Conservation (phyloP, 2,888 invertebrate genomes). For the Aporophyla lueneburgensis region DNA sequence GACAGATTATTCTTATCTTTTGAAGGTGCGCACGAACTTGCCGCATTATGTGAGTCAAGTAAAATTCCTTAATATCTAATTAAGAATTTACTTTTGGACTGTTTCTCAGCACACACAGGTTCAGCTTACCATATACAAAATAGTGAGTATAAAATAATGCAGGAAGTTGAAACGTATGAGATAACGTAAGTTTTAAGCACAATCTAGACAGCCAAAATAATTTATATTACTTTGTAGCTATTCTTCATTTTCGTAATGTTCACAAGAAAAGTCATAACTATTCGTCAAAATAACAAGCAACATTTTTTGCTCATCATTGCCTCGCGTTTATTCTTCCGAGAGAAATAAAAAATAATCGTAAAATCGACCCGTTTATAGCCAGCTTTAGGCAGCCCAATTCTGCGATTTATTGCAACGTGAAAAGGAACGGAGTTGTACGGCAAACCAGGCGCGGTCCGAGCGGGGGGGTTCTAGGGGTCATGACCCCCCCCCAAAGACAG, state of each 20-base stretch:
- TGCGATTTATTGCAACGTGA: constrained; percentile 54
- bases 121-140: not conserved
- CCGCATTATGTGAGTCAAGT: constrained; percentile 53
- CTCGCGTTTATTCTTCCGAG: constrained; percentile 53
- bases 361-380: constrained; percentile 59
- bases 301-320: constrained; percentile 43
- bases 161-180: not conserved
- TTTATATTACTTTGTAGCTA: constrained; percentile 9
- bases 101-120: not conserved
- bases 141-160: not conserved
- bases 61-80: constrained; percentile 31
- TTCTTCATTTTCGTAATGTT: constrained; percentile 1
- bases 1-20: constrained; percentile 61
- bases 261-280: constrained; percentile 43
- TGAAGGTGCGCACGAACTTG: constrained; percentile 47
- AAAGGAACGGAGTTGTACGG: constrained; percentile 41
- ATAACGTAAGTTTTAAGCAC: not conserved
- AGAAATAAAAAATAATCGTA: constrained; percentile 57
- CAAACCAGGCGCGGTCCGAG: too few relatives aligned
- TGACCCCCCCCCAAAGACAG: too few relatives aligned
- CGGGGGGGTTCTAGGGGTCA: too few relatives aligned
- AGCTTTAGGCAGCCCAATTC: constrained; percentile 58
- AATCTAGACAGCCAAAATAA: constrained; percentile 3
- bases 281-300: constrained; percentile 46
- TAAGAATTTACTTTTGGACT: constrained; percentile 15